Evolutionary conservation across 2,797 vertebrate species (phyloP), one percentile per base, ranked within the genome.

Genomic region (Pogoniulus pusillus): DNA sequence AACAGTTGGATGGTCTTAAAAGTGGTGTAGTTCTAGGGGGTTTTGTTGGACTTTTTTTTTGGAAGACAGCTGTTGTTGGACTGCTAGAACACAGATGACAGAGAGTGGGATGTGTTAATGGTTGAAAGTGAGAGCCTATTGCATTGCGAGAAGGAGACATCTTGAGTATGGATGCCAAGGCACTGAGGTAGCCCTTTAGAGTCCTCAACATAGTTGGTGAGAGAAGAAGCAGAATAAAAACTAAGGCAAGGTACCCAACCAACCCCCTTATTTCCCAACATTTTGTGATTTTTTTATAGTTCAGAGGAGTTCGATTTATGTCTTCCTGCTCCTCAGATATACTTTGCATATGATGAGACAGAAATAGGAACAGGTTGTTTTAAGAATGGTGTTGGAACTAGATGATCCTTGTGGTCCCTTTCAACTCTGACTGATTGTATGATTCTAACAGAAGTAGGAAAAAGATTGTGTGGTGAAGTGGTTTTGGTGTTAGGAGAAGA

Each of bases 1-100:
- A 96, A 96, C 76, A 93, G 76, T 74, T 94, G 85, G 79, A 96
- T 93, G 81, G 79, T 94, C 95, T 96, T 89, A 95, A 93, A 85
- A 17, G 47, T 59, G 45, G 39, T 66, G 64, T 85, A 53, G 72
- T 69, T 87, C 64, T 85, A 45, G 15, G 51, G 22, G 2, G 1
- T n/a, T 39, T 60, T 58, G 45, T 68, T 47, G 63, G 18, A 45
- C 47, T 45, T 45, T 47, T 45, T 45, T 47, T 47, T 89, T 81
- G 86, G 32, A 96, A 89, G 91, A 84, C 65, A 54, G 12, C 47
- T 76, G 47, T 58, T 72, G n/a, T 81, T 66, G 87, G 35, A 39
- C 72, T 94, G 60, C 47, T 79, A 71, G 47, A 88, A 75, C 82
- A 75, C 80, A 73, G 49, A 63, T 32, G 54, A 87, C 81, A 85